phyloP scores from a whole-genome alignment of 1,140 invertebrate species.

The Cephus cinctus region DNA sequence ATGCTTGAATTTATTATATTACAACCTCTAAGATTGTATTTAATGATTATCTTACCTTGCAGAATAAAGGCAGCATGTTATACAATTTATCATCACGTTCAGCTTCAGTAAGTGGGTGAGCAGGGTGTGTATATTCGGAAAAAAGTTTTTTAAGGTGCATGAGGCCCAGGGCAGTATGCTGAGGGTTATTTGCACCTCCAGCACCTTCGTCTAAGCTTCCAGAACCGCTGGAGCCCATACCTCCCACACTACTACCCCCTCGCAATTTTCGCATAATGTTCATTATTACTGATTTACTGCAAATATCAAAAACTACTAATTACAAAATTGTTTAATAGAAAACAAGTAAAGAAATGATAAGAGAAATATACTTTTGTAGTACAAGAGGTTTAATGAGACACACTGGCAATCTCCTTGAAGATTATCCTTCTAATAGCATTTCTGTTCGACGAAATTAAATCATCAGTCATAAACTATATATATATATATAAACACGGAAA shows the following conservation, averaged over 20 bases:
- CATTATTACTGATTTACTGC: slow-evolving; percentile 58
- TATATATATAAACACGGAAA: no score
- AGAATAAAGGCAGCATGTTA: slow-evolving; percentile 97
- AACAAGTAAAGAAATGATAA: no score
- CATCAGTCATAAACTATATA: no score
- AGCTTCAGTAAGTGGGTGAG: slow-evolving; percentile 73
- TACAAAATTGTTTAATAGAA: no score
- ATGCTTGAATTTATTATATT: no score
- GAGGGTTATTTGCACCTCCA: slow-evolving; percentile 60
- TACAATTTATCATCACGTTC: slow-evolving; percentile 94
- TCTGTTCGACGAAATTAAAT: no score
- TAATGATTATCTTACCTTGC: slow-evolving; percentile 72
- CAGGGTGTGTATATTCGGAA: slow-evolving; percentile 87
- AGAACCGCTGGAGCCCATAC: slow-evolving; percentile 50
- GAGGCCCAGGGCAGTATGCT: slow-evolving; percentile 84
- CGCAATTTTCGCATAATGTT: slow-evolving; percentile 85
- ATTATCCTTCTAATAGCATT: no score
- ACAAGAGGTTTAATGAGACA: no score
- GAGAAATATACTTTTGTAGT: no score
- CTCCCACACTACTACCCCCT: slow-evolving; percentile 54
- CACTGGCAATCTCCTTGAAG: no score
- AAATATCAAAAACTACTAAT: slow-evolving; percentile 5
- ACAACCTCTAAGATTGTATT: slow-evolving; percentile 1
- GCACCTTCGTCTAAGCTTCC: slow-evolving; percentile 52
- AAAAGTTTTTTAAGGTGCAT: slow-evolving; percentile 97